phyloP scores from a whole-genome alignment of 2,797 vertebrate species.

The Notamacropus eugenii region DNA sequence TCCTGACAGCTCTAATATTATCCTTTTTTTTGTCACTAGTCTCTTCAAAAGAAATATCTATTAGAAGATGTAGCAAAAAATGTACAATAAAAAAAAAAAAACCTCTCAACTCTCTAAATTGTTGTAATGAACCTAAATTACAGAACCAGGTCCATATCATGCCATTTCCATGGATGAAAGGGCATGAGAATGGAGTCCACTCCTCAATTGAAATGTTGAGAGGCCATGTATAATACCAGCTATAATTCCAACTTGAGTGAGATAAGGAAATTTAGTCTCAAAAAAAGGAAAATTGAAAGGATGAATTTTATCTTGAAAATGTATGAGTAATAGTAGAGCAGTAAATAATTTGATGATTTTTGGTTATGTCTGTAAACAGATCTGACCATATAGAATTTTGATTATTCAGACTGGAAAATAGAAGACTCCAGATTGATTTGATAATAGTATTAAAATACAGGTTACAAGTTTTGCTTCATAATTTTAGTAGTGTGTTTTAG shows the following conservation, averaged over 20 bases:
- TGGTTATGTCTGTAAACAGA: not conserved
- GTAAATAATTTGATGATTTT: not conserved
- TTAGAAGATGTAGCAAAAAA: conserved; percentile 61
- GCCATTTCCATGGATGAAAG: conserved; percentile 49
- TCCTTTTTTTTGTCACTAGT: conserved; percentile 39
- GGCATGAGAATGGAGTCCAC: not conserved
- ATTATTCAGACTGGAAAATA: not conserved
- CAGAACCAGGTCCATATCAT: conserved; percentile 44
- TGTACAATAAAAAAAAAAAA: conserved; percentile 37
- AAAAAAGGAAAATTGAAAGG: not conserved
- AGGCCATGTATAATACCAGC: not conserved
- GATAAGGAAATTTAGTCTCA: not conserved
- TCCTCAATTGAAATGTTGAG: conserved; percentile 1
- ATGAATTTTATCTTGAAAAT: not conserved
- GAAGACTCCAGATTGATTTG: not conserved
- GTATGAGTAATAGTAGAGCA: not conserved
- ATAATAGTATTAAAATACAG: not conserved
- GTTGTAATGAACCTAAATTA: conserved; percentile 65
- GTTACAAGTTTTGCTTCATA: not conserved
- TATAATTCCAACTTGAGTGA: not conserved
- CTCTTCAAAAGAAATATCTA: conserved; percentile 49
- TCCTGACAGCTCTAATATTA: conserved; percentile 55
- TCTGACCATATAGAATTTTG: not conserved
- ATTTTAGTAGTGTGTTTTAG: not conserved
- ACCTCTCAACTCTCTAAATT: conserved; percentile 36